Conservation (phyloP, 2,888 invertebrate genomes). For the Micropterix aruncella region DNA sequence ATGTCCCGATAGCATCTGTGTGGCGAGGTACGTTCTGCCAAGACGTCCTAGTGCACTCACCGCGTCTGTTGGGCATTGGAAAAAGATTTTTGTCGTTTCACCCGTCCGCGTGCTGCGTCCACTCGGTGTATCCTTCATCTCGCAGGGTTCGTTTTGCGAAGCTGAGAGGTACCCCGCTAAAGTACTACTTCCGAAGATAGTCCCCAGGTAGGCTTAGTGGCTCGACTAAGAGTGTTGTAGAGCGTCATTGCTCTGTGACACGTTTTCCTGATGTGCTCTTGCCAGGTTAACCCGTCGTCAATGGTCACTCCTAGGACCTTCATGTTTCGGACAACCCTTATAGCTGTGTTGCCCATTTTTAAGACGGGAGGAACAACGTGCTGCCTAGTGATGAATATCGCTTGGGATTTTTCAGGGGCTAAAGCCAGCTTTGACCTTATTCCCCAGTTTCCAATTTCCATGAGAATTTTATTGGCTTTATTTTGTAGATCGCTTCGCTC, state of each 20-base stretch:
- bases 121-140: no score
- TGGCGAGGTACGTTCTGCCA: no score
- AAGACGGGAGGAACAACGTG: neutral
- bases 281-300: neutral
- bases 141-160: no score
- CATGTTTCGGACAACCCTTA: neutral
- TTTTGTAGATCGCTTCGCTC: neutral
- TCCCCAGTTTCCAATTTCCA: neutral
- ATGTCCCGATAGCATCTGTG: no score
- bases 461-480: neutral
- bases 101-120: no score
- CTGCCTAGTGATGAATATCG: neutral
- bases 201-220: no score
- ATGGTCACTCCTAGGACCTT: constrained; percentile 1
- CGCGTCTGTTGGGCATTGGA: no score
- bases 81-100: no score
- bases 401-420: neutral
- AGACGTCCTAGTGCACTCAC: no score
- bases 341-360: neutral
- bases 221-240: no score
- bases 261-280: neutral
- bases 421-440: neutral
- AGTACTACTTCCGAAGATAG: no score
- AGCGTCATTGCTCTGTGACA: constrained; percentile 2
- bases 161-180: no score